Evolutionary conservation across 2,113 vertebrate genomes (phyloP), one percentile per base, ranked within the genome.

Genomic region (Ginglymostoma cirratum): DNA sequence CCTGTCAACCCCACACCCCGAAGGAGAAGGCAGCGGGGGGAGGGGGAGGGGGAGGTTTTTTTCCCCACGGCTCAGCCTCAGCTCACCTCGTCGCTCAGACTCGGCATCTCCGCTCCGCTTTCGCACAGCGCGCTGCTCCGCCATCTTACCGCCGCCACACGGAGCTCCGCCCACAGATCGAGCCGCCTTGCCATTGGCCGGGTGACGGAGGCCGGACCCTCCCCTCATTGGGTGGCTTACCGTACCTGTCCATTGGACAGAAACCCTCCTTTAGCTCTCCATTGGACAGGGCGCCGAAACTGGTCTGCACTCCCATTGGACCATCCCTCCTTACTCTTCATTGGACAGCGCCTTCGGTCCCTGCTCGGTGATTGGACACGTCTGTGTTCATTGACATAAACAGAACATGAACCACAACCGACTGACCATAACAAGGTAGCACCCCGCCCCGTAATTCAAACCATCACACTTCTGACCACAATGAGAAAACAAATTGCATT

Each of bases 101-200:
- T 94, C 93, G 2, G 17, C 61, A 66, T 94, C 93, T 24, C 93
- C 67, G 45, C 93, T 94, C 93, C 66, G 66, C 38, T 70, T 48
- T 70, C 66, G 38, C 93, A 70, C 93, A 30, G 24, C 66, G 42
- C 93, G 93, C 93, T 94, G 38, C 93, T 70, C 66, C 93, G 93
- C 93, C 66, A 94, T 94, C 93, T 94, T 94, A 10, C 27, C 93
- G 93, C 93, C 24, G 66, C 67, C 7, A 48, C 42, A 42, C 15
- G 15, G 5, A 55, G 12, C 85, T 24, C 52, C 89, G n/a, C 19
- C 93, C 34, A 66, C 66, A 17, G 23, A 17, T 15, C 23, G 23
- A 5, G 1, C 65, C 92, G 17, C n/a, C 52, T 42, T 12, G 5
- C 67, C 23, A 94, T 94, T 94, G 90, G 90, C 1, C 3, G 2